phyloP scores from a whole-genome alignment of 2,888 invertebrate genomes.

The Cecidostiba fungosa region DNA sequence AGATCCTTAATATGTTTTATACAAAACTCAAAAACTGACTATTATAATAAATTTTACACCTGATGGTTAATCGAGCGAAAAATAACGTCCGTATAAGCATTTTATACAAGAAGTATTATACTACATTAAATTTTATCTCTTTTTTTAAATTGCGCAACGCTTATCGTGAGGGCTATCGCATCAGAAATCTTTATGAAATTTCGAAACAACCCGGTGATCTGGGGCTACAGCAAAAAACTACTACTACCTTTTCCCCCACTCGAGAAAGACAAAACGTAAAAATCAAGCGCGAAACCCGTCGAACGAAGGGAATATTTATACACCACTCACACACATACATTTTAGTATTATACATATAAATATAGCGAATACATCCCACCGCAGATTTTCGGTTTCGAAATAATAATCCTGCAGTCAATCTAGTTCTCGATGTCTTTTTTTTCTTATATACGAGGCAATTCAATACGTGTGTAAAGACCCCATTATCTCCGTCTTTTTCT shows the following conservation, averaged over 20 bases:
- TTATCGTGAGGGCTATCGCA: too few species aligned
- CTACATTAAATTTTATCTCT: too few species aligned
- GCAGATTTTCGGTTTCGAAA: slow-evolving; percentile 27
- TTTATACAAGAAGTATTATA: too few species aligned
- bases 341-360: slow-evolving; percentile 16
- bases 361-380: slow-evolving; percentile 12
- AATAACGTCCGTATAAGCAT: too few species aligned
- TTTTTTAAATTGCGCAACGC: background rate
- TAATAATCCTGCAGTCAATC: slow-evolving; percentile 52
- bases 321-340: slow-evolving; percentile 6
- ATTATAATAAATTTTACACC: too few species aligned
- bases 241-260: background rate
- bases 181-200: slow-evolving; percentile 8
- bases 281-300: background rate
- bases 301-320: background rate
- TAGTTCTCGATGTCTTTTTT: too few species aligned
- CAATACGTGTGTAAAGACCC: slow-evolving; percentile 16
- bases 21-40: too few species aligned
- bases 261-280: background rate
- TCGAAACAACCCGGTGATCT: slow-evolving; percentile 10
- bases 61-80: too few species aligned
- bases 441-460: too few species aligned
- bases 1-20: too few species aligned
- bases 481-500: slow-evolving; percentile 19
- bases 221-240: slow-evolving; percentile 14